These are phyloP conservation scores for Bubo blakistoni DNA, from an alignment of 2,113 vertebrate genomes.

Conservation along the genomic window DNA sequence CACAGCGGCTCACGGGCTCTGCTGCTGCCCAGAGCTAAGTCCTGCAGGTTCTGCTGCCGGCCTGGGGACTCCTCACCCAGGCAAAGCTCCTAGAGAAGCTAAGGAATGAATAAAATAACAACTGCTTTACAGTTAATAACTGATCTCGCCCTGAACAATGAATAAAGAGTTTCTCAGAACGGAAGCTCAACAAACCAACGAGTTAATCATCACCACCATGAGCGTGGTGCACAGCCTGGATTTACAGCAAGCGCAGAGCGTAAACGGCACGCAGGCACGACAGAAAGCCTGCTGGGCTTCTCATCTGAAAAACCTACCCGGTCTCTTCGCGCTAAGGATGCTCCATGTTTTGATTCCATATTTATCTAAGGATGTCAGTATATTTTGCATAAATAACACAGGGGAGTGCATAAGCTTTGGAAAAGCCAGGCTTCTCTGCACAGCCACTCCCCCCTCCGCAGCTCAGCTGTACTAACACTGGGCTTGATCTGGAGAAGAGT, in stretches of 20 bases:
- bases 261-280: not conserved
- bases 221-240: not conserved
- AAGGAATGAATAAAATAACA: not conserved
- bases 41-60: not conserved
- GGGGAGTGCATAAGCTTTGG: not conserved
- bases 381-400: not conserved
- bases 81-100: not conserved
- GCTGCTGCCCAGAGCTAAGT: not conserved
- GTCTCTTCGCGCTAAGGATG: not conserved
- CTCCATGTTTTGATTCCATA: not conserved
- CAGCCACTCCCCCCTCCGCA: not conserved
- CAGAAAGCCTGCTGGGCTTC: not conserved
- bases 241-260: rapidly evolving
- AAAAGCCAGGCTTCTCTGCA: not conserved
- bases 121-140: not conserved
- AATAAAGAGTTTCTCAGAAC: not conserved
- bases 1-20: not conserved
- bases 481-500: not conserved
- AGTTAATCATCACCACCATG: not conserved
- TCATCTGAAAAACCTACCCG: not conserved
- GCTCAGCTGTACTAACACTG: not conserved
- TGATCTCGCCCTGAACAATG: not conserved
- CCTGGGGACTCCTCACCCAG: not conserved
- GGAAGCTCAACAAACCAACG: not conserved
- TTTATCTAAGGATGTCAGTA: not conserved